A percentile compares a stretch with the other conserved stretches of the same genome.
Evolutionary conservation across 1,140 invertebrate species (phyloP).

Genomic region (Pseudoatta argentina): DNA sequence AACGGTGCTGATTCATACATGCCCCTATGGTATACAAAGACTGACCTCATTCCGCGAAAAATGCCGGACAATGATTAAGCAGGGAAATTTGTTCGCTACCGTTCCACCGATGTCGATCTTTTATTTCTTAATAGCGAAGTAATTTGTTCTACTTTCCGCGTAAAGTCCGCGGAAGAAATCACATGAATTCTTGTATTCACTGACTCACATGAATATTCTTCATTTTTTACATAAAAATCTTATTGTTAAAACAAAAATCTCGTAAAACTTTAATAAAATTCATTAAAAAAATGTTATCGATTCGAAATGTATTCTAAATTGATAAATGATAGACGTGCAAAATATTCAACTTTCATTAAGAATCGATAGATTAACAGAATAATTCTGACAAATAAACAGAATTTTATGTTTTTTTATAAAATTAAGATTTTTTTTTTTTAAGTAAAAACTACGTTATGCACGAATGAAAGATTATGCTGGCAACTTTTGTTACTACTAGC

Average conservation of each 20-base stretch:
- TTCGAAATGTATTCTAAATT: neutral
- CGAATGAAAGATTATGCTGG: neutral
- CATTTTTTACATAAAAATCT: neutral
- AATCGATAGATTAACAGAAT: neutral
- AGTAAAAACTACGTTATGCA: neutral
- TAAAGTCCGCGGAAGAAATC: conserved; percentile 38
- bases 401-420: neutral
- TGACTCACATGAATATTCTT: neutral
- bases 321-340: neutral
- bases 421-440: neutral
- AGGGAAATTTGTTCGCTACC: conserved; percentile 48
- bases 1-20: conserved; percentile 57
- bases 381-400: neutral
- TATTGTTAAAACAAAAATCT: neutral
- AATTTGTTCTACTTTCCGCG: conserved; percentile 14
- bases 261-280: neutral
- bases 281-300: neutral
- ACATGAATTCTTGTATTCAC: neutral
- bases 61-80: conserved; percentile 62
- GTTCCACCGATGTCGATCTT: conserved; percentile 36
- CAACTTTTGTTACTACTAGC: conserved; percentile 26
- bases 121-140: conserved; percentile 36
- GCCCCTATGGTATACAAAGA: conserved; percentile 7
- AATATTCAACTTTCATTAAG: neutral
- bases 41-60: conserved; percentile 63